Conservation (phyloP, 1,140 invertebrate genomes). For the Dysdera silvatica region DNA sequence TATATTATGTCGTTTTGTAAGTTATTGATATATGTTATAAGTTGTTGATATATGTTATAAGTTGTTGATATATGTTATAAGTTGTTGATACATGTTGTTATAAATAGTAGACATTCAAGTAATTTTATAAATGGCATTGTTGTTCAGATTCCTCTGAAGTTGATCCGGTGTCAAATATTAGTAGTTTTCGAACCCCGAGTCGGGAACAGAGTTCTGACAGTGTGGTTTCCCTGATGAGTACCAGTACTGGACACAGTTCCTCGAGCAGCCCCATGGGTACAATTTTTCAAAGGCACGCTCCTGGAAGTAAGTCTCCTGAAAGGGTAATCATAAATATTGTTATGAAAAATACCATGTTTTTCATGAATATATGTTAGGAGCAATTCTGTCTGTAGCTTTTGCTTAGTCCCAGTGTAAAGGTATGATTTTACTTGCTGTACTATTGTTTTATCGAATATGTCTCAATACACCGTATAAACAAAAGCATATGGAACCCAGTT, state of each 20-base stretch:
- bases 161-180: slow-evolving; percentile 45
- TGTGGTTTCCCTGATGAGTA: slow-evolving; percentile 62
- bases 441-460: too few species aligned
- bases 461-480: too few species aligned
- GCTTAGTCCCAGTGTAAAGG: too few species aligned
- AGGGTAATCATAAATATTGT: too few species aligned
- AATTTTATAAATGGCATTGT: too few species aligned
- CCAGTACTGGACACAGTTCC: slow-evolving; percentile 50
- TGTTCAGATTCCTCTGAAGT: slow-evolving; percentile 49
- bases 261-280: slow-evolving; percentile 59
- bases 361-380: too few species aligned
- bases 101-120: too few species aligned
- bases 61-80: not conserved
- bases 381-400: too few species aligned
- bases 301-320: slow-evolving; percentile 68
- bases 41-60: not conserved
- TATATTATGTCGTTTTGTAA: not conserved
- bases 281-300: slow-evolving; percentile 60
- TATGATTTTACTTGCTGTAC: too few species aligned
- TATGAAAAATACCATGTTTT: not conserved
- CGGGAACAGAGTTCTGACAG: slow-evolving; percentile 59
- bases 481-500: too few species aligned
- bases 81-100: not conserved
- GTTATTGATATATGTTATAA: not conserved
- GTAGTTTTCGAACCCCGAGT: slow-evolving; percentile 49